phyloP scores from a whole-genome alignment of 2,888 invertebrate species.

The Chrysopilus asiliformis region DNA sequence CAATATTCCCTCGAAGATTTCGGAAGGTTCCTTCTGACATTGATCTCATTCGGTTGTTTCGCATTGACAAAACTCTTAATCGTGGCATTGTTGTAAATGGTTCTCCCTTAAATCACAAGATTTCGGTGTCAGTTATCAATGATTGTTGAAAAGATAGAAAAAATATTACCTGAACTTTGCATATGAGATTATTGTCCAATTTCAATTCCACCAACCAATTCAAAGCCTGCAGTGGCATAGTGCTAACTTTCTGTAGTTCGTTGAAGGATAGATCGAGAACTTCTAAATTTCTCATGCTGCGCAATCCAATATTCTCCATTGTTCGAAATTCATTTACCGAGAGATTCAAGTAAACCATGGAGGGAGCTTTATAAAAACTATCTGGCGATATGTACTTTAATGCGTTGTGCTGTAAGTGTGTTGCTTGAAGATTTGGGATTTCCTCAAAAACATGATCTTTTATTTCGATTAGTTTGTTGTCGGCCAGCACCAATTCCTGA shows the following conservation, averaged over 20 bases:
- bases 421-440: constrained; percentile 45
- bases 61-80: constrained; percentile 62
- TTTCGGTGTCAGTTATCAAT: not conserved
- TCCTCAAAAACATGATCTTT: constrained; percentile 65
- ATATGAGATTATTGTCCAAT: constrained; percentile 73
- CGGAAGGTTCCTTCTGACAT: constrained; percentile 62
- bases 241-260: constrained; percentile 53
- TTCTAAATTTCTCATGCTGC: constrained; percentile 62
- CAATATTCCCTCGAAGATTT: constrained; percentile 65
- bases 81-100: constrained; percentile 77
- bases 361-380: constrained; percentile 65
- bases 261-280: constrained; percentile 77
- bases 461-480: constrained; percentile 59
- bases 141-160: not conserved
- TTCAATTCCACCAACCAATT: constrained; percentile 78
- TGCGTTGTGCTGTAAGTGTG: constrained; percentile 70
- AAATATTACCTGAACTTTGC: constrained; percentile 46
- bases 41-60: constrained; percentile 60
- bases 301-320: constrained; percentile 61
- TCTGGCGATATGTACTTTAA: constrained; percentile 55
- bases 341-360: constrained; percentile 67
- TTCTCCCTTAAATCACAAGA: constrained; percentile 45
- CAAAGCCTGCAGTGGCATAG: constrained; percentile 54
- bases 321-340: constrained; percentile 66
- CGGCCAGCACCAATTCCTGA: constrained; percentile 52